Base-by-base conservation (phyloP, 2,113 vertebrate genomes). In the Cynocephalus volans region DNA sequence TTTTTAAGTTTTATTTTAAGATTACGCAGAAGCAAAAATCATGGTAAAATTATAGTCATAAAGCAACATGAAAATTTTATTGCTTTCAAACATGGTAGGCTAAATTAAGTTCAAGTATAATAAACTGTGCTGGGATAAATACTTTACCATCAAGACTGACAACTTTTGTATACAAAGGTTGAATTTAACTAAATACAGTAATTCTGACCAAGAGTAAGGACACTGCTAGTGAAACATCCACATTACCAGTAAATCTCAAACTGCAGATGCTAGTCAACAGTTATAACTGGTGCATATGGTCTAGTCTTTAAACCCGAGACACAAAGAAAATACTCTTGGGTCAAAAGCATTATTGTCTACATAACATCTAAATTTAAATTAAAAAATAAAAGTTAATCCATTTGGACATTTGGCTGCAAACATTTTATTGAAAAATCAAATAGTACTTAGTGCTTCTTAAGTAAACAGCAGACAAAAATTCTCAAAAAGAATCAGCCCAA, bases 101-200 rank as follows among this genome's bases (percentile, higher is more conserved):
- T 70, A 79, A 67, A 67, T 80, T 90, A 28, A 77, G 48, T 94
- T 70, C 23, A 97, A 54, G 33, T 18, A 89, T 41, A 94, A 93
- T 81, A 85, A 91, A 95, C 1, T 73, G 23, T 41, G 31, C 48
- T 87, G 33, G 73, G n/a, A 86, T 96, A 90, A 90, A 93, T 54
- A 89, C 54, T 93, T 97, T 18, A 90, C 36, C 19, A 73, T 8
- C 50, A 60, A 69, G 31, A 36, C 0, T 31, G 36, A 58, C 12
- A 82, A 82, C 36, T 67, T 92, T 96, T 69, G 76, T 33, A 96
- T 64, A 33, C 41, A 8, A 95, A 60, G 65, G 50, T 11, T 70
- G n/a, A 80, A 86, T 95, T 90, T 80, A 89, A 75, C 31, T 72
- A 89, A 86, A 56, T 89, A 85, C 4, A 88, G 23, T 31, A 93